Base-by-base conservation (phyloP, 2,113 vertebrate species). In the Gnathonemus echidnorhynchus region DNA sequence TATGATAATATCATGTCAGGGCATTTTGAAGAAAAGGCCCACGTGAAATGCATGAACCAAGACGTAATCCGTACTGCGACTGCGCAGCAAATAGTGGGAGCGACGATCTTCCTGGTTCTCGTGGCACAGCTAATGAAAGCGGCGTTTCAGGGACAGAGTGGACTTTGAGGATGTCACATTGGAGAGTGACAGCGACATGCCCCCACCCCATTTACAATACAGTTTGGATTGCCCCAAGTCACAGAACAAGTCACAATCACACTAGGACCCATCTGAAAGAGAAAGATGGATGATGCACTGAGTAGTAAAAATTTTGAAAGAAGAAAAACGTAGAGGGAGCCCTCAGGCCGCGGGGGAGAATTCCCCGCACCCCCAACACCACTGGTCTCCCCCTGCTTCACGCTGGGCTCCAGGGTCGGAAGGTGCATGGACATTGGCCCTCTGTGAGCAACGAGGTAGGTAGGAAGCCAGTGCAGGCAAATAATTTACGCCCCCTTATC, bases 401-500 rank as follows among this genome's bases (percentile, higher is more conserved):
- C 8, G 50, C 86, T 87, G 74, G 49, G 88, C 53, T 11, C 35
- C 86, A 21, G 53, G 53, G 53, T 56, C 5, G 19, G 53, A 24
- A 56, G 53, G 53, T 21, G 53, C 19, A 56, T 1, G 53, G 5
- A 56, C 53, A 45, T 21, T 88, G 56, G 35, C 49, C 49, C 50
- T 89, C 31, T 62, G 80, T 85, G 21, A 39, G 52, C 5, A 10
- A 42, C 31, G 53, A 80, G 80, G 89, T 27, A 62, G 6, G 80
- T n/a, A 21, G 77, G 80, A 74, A 46, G 42, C 42, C 42, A 58
- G 52, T 2, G 5, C 10, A 21, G 88, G 50, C 21, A 19, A 48
- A 89, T 89, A 84, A 84, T 89, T 89, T 89, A 89, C 42, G 53
- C 89, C 89, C 80, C 80, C 10, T 86, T 62, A 85, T 85, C 7